Evolutionary conservation across 2,888 invertebrate genomes (phyloP), one percentile per base, ranked within the genome.

Genomic region (Thymelicus lineola): DNA sequence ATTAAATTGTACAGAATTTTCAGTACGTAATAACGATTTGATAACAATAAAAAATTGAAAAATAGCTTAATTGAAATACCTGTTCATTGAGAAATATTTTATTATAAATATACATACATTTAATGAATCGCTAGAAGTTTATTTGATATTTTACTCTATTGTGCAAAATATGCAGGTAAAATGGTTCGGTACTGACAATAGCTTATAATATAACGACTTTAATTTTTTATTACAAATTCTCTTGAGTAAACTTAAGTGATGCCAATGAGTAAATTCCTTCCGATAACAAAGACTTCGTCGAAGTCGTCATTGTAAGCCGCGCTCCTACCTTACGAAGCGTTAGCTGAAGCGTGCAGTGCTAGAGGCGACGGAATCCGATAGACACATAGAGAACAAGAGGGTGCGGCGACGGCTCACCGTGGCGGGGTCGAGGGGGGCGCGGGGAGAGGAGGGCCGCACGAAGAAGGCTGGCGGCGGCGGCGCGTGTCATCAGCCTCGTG

Each of bases 401-500:
- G 91, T 87, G 90, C 87, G 87, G 89, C 88, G 90, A 86, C 89
- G 90, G 90, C 91, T 91, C 93, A 93, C 93, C 93, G 84, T 91
- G 89, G 86, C 90, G 93, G 88, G 88, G 90, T 86, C 87, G 89
- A 86, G 91, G 86, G 91, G 91, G 90, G 79, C 92, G 91, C 89
- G 92, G 93, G 90, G 92, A 93, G 88, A 91, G 93, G 84, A 94
- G 93, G 81, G 93, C 94, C 77, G 90, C 93, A 83, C 92, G 93
- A 82, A 94, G 93, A 80, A 94, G 87, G 85, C 93, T 93, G 80
- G 93, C 93, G 82, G 93, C 93, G 76, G 92, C 94, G 77, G 93
- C 91, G 79, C 93, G 89, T 63, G 94, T 94, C 90, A 94, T 90
- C 90, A 93, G 92, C 81, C 95, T 89, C 84, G 95, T 95, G 90